Evolutionary conservation across 1,140 invertebrate genomes (phyloP).

Genomic region (Chymomyza costata): DNA sequence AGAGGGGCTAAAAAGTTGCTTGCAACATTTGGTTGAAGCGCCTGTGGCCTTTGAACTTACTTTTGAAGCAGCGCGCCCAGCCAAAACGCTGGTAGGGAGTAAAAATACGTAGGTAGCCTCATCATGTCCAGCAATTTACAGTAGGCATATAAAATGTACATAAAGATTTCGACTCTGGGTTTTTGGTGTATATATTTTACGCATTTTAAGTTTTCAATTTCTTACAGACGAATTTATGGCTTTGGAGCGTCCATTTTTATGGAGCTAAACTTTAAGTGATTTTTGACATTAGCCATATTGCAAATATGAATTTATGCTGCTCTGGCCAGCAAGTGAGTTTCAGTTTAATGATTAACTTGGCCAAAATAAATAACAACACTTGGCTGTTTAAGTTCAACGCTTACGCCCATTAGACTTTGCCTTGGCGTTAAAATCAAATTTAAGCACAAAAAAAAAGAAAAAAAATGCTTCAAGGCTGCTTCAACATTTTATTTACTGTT

Average conservation of each 20-base stretch:
- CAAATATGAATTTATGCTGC: too few species aligned
- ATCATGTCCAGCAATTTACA: constrained; percentile 54
- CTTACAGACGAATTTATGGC: constrained; percentile 69
- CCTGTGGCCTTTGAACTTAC: constrained; percentile 52
- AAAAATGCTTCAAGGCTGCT: not conserved
- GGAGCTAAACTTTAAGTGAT: constrained; percentile 60
- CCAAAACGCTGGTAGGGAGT: too few species aligned
- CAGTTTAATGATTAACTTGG: too few species aligned
- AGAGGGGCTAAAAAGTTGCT: constrained; percentile 18
- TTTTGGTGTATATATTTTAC: constrained; percentile 53
- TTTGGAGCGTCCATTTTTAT: constrained; percentile 21
- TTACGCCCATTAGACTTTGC: too few species aligned
- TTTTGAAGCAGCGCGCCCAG: too few species aligned
- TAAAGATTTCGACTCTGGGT: constrained; percentile 58
- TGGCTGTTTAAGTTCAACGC: too few species aligned
- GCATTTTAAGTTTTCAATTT: constrained; percentile 74
- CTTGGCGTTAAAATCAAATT: too few species aligned
- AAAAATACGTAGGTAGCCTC: constrained; percentile 1
- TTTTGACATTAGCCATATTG: constrained; percentile 42
- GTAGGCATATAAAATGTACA: constrained; percentile 72
- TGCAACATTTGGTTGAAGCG: constrained; percentile 43
- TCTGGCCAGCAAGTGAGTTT: too few species aligned
- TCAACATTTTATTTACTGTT: constrained; percentile 31
- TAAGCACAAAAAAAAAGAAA: too few species aligned
- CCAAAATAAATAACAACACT: too few species aligned